Conservation (phyloP, 2,797 vertebrate genomes). For the Phataginus tricuspis region DNA sequence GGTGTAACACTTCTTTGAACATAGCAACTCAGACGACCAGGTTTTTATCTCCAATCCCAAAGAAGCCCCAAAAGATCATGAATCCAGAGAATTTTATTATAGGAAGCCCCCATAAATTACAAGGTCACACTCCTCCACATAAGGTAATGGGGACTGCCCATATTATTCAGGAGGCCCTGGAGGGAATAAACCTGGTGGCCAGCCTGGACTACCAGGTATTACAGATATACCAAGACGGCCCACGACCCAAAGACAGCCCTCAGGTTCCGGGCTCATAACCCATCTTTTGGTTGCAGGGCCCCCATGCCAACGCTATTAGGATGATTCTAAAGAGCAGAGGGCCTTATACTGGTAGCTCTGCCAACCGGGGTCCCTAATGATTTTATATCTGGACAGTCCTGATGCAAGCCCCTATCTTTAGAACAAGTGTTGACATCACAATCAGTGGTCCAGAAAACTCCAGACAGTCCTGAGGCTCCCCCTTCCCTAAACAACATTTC, state of each 20-base stretch:
- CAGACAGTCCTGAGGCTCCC: fast-evolving
- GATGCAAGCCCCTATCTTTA: background rate
- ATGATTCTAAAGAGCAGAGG: background rate
- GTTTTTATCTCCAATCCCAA: too few species aligned
- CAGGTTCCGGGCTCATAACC: background rate
- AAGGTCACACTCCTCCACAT: background rate
- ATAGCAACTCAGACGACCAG: too few species aligned
- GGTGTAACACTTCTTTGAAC: too few species aligned
- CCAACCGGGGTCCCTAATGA: background rate
- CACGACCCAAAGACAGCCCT: background rate
- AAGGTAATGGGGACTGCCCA: background rate
- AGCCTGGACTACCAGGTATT: background rate
- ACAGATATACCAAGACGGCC: background rate
- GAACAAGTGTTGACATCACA: background rate
- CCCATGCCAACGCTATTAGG: background rate
- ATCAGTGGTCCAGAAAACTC: background rate
- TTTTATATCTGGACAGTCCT: background rate
- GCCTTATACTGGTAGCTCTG: background rate
- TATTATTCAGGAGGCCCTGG: too few species aligned
- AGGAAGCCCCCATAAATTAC: background rate
- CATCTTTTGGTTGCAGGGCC: background rate
- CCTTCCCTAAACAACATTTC: background rate
- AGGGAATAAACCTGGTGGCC: background rate
- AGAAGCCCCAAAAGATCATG: too few species aligned
- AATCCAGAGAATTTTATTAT: too few species aligned